Base-by-base conservation (phyloP, 2,888 invertebrate genomes). In the Halocaridina rubra region DNA sequence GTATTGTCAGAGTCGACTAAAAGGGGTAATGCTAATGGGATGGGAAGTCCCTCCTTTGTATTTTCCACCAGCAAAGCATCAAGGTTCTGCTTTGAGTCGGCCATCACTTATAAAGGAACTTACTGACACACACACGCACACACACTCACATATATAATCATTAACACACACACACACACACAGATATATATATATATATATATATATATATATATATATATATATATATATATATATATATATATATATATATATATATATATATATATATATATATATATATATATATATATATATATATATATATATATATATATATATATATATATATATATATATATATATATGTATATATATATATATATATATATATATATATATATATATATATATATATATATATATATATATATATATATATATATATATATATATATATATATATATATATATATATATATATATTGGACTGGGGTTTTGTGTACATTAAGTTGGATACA, bases 181-280 rank as follows among this genome's bases (percentile, higher is more conserved):
- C n/a, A 61, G 7, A 22, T 61, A 61, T 61, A 22, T 61, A 61
- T 61, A 22, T 61, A 61, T 61, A 61, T 61, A 22, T 61, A 61
- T 61, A 22, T 61, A 61, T 61, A 61, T 61, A 61, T 61, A 61
- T 61, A 22, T 61, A 61, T 61, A 61, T 22, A n/a, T 61, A 61
- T 22, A 61, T 61, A 61, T 22, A 61, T 61, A 61, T 22, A 61
- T 61, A n/a, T 61, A 61, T 61, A 61, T 61, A 61, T 61, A 61
- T 61, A 61, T 61, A n/a, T 61, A 61, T 61, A n/a, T 61, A 61
- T 61, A 61, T 61, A 61, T 61, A 61, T 61, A 61, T 61, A 61
- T 61, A 61, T 61, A 61, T 61, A 61, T 61, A 61, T 61, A 61
- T 61, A 61, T 61, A 61, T 61, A 61, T 61, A 61, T 61, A 61